Evolutionary conservation across 2,888 invertebrate genomes (phyloP).

Genomic region (Teleogryllus oceanicus): DNA sequence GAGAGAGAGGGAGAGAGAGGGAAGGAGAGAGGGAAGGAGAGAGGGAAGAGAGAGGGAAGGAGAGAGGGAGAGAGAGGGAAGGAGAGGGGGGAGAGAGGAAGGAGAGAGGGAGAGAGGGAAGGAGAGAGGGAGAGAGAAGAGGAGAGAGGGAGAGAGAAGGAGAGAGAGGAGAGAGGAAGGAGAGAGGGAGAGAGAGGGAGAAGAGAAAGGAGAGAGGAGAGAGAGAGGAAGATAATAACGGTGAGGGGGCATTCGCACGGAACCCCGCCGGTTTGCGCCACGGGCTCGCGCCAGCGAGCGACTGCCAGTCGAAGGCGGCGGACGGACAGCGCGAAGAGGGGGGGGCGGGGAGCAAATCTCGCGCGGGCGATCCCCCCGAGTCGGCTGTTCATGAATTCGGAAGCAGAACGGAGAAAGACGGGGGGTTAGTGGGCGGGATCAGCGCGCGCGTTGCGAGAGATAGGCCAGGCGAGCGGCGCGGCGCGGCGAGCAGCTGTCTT

Average conservation of each 20-base stretch:
- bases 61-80: not conserved
- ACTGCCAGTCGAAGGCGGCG: not conserved
- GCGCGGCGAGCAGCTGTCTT: too few species aligned
- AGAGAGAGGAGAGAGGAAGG: not conserved
- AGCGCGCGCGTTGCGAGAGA: slow-evolving; percentile 20
- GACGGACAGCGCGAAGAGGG: slow-evolving; percentile 29
- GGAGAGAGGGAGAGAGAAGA: not conserved
- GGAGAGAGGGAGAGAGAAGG: not conserved
- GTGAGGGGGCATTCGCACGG: not conserved
- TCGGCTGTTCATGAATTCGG: too few species aligned
- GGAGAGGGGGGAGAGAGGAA: not conserved
- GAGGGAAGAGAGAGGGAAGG: not conserved
- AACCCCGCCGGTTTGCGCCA: not conserved
- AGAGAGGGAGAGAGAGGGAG: not conserved
- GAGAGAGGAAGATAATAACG: not conserved
- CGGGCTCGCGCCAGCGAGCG: not conserved
- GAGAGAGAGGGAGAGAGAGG: slow-evolving; percentile 19
- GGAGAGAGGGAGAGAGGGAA: not conserved
- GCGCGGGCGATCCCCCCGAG: slow-evolving; percentile 33
- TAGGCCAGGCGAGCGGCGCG: slow-evolving; percentile 20
- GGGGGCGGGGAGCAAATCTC: slow-evolving; percentile 44
- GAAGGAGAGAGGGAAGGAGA: not conserved
- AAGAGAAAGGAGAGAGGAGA: not conserved
- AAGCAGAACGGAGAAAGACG: slow-evolving; percentile 40
- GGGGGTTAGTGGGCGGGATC: slow-evolving; percentile 50